Base-by-base conservation (phyloP, 2,113 vertebrate species). In the Cyprichromis sp. region DNA sequence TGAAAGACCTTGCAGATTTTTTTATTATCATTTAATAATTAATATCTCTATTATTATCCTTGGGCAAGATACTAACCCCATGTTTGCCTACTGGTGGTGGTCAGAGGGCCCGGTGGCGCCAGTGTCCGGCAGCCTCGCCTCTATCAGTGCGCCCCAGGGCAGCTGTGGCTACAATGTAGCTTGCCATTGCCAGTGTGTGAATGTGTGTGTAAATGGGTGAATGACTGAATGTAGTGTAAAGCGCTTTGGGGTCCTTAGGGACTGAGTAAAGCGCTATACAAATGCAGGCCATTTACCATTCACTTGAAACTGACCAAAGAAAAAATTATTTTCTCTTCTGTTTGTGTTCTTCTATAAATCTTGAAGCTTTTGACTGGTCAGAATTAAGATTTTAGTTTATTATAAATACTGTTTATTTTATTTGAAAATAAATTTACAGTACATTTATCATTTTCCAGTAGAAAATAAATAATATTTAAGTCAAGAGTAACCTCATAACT, bases 11-110 rank as follows among this genome's bases (percentile, higher is more conserved):
- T 63, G 17, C 17, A 63, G 9, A 63, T 9, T 61, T 36, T 63
- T n/a, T 63, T 7, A 36, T n/a, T 13, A n/a, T n/a, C 31, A 66
- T 66, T 66, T 66, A 66, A 66, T 38, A 66, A 66, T 66, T n/a
- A 36, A 66, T 5, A 8, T 36, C 31, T 66, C 9, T 66, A 36
- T 36, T 66, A 66, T 40, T 40, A 40, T 40, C 38, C 11, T 12
- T 40, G 11, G 38, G 38, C 38, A 40, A 40, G 38, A 40, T 40
- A 40, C 38, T 40, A 40, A 40, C 38, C 38, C 38, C 38, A 40
- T 40, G 38, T 12, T 40, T 40, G 10, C 10, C 38, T 40, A 12
- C 38, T 40, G 38, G 38, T 40, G 38, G 38, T 40, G 38, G 38
- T 12, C 10, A 40, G 2, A 40, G 38, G 38, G 38, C 38, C 38